Conservation (phyloP, 2,113 vertebrate genomes). For the Alaudala cheleensis region DNA sequence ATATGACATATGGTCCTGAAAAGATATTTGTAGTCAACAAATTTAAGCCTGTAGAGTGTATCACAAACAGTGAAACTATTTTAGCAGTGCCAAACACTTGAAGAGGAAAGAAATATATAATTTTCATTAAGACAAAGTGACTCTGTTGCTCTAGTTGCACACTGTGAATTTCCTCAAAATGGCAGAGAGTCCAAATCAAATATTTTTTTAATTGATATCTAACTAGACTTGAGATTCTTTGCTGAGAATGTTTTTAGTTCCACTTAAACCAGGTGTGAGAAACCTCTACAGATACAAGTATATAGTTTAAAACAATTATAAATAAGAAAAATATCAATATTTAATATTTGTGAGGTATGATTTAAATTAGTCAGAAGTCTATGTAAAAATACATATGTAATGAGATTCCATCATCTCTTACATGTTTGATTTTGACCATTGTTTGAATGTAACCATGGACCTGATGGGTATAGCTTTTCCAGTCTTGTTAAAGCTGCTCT, state of each 20-base stretch:
- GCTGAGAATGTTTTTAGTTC: background rate
- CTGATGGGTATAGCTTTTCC: background rate
- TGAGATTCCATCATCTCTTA: background rate
- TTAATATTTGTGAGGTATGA: background rate
- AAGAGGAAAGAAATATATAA: background rate
- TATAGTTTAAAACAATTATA: background rate
- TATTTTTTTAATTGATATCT: background rate
- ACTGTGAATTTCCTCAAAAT: background rate
- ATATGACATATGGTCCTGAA: background rate
- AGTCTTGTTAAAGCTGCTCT: background rate
- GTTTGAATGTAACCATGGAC: background rate
- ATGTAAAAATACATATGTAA: background rate
- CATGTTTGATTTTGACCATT: background rate
- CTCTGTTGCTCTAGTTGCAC: background rate
- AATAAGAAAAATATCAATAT: background rate
- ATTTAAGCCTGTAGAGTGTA: background rate
- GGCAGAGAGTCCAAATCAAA: background rate
- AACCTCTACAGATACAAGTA: background rate
- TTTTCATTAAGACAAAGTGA: background rate
- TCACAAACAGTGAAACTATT: background rate
- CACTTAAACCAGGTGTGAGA: background rate
- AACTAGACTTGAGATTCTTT: background rate
- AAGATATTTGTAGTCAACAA: background rate
- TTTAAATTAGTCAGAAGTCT: background rate
- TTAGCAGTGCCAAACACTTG: background rate